A percentile compares a stretch with the other conserved stretches of the same genome.
These are phyloP conservation scores for Mantis religiosa DNA, from an alignment of 2,888 invertebrate species.

Conservation along the genomic window DNA sequence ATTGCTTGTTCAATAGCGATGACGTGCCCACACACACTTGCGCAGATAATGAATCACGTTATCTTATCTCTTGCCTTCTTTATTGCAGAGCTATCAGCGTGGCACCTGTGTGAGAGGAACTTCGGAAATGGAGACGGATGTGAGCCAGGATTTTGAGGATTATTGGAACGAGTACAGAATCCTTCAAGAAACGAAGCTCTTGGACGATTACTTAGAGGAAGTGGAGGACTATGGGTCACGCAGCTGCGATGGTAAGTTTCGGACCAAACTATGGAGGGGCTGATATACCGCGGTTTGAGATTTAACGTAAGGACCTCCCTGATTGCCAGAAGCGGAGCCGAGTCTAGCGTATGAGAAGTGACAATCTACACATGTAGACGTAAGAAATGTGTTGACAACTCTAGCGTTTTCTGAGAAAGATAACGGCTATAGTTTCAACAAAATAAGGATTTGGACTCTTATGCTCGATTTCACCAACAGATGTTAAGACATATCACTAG, in stretches of 20 bases:
- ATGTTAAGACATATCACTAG: no score
- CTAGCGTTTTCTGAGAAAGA: no score
- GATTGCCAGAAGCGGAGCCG: no score
- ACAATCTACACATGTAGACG: no score
- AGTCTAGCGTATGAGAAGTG: no score
- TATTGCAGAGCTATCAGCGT: neutral
- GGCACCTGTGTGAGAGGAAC: neutral
- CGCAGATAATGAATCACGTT: neutral
- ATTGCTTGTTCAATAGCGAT: neutral
- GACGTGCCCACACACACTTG: neutral
- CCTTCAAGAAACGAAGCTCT: constrained; percentile 52
- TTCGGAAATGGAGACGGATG: constrained; percentile 36
- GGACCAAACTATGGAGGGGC: no score
- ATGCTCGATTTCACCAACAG: no score
- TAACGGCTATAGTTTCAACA: no score
- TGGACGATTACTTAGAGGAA: constrained; percentile 56
- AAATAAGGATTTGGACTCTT: no score
- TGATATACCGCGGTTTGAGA: no score
- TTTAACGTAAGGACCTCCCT: no score
- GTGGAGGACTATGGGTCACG: constrained; percentile 43
- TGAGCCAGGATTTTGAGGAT: constrained; percentile 51
- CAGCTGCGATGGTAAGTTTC: constrained; percentile 21
- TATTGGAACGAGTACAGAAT: constrained; percentile 66
- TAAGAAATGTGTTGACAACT: no score
- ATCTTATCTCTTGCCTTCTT: neutral